phyloP scores from a whole-genome alignment of 1,140 invertebrate genomes.

The Lordiphosa stackelbergi region DNA sequence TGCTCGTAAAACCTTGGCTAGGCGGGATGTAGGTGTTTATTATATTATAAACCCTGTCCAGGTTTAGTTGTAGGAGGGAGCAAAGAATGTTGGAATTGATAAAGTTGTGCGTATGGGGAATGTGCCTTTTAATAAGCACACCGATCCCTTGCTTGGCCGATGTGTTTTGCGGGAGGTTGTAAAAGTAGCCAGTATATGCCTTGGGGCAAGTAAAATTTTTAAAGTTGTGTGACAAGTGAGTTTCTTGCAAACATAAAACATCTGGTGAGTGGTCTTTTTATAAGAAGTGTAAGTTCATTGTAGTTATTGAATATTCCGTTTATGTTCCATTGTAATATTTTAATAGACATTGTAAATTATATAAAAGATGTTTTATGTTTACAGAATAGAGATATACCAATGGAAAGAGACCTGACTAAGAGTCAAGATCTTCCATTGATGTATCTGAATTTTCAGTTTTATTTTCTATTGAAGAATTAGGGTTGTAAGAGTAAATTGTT shows the following conservation, averaged over 20 bases:
- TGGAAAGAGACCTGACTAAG: slow-evolving; percentile 6
- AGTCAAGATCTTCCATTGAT: slow-evolving; percentile 5
- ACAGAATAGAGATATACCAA: slow-evolving; percentile 4
- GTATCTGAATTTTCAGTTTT: slow-evolving; percentile 8
- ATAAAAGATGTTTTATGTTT: slow-evolving; percentile 13
- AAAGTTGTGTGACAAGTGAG: neutral
- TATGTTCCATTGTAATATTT: slow-evolving; percentile 22
- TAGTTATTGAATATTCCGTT: slow-evolving; percentile 25
- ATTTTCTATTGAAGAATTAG: slow-evolving; percentile 1
- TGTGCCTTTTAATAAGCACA: slow-evolving; percentile 16
- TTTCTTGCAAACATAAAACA: slow-evolving; percentile 18
- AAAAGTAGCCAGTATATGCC: slow-evolving; percentile 6
- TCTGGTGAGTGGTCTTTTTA: no score
- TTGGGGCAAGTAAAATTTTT: slow-evolving; percentile 2
- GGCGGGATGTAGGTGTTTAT: slow-evolving; percentile 18
- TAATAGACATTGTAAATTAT: slow-evolving; percentile 6
- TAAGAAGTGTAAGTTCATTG: slow-evolving; percentile 17
- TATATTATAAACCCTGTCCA: slow-evolving; percentile 7
- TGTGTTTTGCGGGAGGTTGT: slow-evolving; percentile 15
- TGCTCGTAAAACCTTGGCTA: slow-evolving; percentile 5
- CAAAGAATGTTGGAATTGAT: no score
- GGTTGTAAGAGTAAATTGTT: slow-evolving; percentile 2
- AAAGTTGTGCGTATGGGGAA: neutral
- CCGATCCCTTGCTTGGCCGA: slow-evolving; percentile 12
- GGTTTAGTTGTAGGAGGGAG: slow-evolving; percentile 1